Evolutionary conservation across 2,888 invertebrate species (phyloP).

Genomic region (Drosophila siamana): DNA sequence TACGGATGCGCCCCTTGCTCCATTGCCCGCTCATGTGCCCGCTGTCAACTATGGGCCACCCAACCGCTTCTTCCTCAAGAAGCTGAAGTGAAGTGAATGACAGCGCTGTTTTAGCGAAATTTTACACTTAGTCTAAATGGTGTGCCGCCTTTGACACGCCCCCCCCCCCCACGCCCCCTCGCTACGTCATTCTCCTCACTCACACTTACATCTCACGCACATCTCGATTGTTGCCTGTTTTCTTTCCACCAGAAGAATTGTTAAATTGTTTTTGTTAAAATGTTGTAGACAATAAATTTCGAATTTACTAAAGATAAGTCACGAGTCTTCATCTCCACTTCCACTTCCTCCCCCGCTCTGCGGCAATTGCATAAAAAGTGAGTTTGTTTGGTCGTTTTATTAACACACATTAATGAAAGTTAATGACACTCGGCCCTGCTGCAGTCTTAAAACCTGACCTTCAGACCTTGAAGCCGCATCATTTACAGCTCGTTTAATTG

Average conservation of each 20-base stretch:
- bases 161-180: conserved; percentile 32
- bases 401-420: conserved; percentile 45
- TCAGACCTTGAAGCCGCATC: conserved; percentile 40
- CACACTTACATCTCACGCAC: conserved; percentile 23
- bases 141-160: conserved; percentile 39
- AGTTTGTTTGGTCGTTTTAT: conserved; percentile 31
- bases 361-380: conserved; percentile 25
- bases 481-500: conserved; percentile 57
- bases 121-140: conserved; percentile 62
- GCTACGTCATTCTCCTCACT: conserved; percentile 21
- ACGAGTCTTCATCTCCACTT: conserved; percentile 1
- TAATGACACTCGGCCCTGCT: conserved; percentile 58
- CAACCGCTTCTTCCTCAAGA: conserved; percentile 86
- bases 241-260: conserved; percentile 50
- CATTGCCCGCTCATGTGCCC: conserved; percentile 60
- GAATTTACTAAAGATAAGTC: conserved; percentile 61
- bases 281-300: conserved; percentile 67
- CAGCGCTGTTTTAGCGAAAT: conserved; percentile 35
- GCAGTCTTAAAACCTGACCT: conserved; percentile 52
- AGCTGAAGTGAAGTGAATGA: conserved; percentile 55
- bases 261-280: conserved; percentile 72
- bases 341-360: not conserved
- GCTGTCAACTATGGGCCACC: conserved; percentile 88
- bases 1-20: conserved; percentile 41
- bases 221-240: conserved; percentile 45